Base-by-base conservation (phyloP, 2,888 invertebrate species). In the Ditula angustiorana region DNA sequence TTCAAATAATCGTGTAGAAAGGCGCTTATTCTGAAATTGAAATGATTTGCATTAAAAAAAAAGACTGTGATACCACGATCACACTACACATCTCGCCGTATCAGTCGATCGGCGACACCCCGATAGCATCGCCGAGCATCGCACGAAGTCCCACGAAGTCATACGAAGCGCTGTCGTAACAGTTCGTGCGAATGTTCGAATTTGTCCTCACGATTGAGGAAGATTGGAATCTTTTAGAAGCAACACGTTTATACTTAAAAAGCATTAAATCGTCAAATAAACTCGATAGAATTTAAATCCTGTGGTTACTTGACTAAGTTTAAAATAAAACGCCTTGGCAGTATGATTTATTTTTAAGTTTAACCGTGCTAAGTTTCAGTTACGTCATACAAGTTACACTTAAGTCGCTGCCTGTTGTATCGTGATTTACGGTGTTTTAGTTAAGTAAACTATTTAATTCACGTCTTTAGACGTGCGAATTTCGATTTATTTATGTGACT, bases 191-290 rank as follows among this genome's bases (percentile, higher is more conserved):
- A 83, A 82, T 77, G 76, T 78, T 80, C 76, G 80, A 82, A 86
- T 85, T 83, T 83, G 82, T 78, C 76, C 83, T 86, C 88, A 88
- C 88, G 89, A 87, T 82, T 74, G 69, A 60, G 61, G 47, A 35
- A 33, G 86, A 87, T 87, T 74, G 69, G 52, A 67, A 83, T 85
- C 84, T 81, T 79, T 69, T 62, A 57, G 56, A 50, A 53, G 64
- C 61, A 59, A 23, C 49, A 11, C 23, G 23, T 23, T 23, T 23
- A 13, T 30, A 30, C 4, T 33, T 21, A 33, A 52, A 21, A 30
- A 16, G 21, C 19, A n/a, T 7, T 8, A 53, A 53, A 21, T 8
- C 2, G 1, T 7, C 35, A 13, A 35, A 35, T n/a, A 33, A 30
- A 35, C 3, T 4, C 53, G 13, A 13, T 24, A 11, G 5, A 10